A percentile compares a stretch with the other conserved stretches of the same genome.
These are phyloP conservation scores for Idaea aversata DNA, from an alignment of 2,888 invertebrate genomes.

Conservation along the genomic window DNA sequence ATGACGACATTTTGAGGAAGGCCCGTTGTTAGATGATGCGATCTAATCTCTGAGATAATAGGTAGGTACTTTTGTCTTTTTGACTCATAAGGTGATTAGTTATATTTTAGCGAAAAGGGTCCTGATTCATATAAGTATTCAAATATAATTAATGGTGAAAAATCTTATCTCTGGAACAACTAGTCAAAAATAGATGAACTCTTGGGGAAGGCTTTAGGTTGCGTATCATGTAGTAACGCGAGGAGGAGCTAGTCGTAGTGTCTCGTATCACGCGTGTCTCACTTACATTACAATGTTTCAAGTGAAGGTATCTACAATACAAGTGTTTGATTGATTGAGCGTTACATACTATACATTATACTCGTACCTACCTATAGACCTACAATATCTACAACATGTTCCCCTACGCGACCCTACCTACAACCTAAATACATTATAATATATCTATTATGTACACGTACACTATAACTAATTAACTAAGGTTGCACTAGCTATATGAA, in stretches of 20 bases:
- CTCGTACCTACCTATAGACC: neutral
- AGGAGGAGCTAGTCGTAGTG: constrained; percentile 5
- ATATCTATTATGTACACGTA: neutral
- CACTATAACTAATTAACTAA: no score
- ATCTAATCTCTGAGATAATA: no score
- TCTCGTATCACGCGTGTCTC: neutral
- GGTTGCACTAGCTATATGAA: no score
- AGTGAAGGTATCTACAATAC: neutral
- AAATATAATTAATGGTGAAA: no score
- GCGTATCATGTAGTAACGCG: constrained; percentile 5
- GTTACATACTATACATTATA: neutral
- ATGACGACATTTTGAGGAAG: no score
- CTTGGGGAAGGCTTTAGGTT: neutral
- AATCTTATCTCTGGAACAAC: neutral
- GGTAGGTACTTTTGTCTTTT: no score
- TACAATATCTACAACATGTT: neutral
- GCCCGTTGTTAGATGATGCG: no score
- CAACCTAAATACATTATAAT: neutral
- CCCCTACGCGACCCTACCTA: neutral
- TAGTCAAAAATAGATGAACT: no score
- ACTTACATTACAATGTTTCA: neutral
- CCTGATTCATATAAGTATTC: no score
- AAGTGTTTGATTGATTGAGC: neutral
- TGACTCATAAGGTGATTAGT: no score
- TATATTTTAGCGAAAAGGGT: no score